phyloP scores from a whole-genome alignment of 2,113 vertebrate species.

The Mungos mungo region DNA sequence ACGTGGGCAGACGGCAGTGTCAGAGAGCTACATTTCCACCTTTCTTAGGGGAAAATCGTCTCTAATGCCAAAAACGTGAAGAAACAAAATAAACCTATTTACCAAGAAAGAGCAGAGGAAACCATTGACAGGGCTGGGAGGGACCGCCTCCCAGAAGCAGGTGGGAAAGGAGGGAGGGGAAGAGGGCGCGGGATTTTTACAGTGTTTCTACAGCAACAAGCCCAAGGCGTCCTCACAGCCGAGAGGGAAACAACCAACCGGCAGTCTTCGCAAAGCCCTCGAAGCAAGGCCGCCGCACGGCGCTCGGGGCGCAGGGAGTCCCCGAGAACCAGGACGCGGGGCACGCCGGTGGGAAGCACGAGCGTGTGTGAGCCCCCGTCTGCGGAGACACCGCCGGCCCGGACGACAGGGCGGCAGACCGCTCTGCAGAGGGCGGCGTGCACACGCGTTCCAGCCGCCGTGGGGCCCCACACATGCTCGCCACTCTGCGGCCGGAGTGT shows the following conservation, averaged over 20 bases:
- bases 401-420: too few species aligned
- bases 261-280: background rate
- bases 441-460: too few species aligned
- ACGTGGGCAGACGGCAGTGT: rapidly evolving
- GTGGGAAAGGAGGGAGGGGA: background rate
- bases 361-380: too few species aligned
- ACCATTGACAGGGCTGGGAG: background rate
- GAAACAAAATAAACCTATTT: too few species aligned
- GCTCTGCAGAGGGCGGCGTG: too few species aligned
- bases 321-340: too few species aligned
- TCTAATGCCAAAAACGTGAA: background rate
- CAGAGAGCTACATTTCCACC: background rate
- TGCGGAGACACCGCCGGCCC: too few species aligned
- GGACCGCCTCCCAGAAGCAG: background rate
- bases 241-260: background rate
- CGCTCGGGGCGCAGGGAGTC: too few species aligned
- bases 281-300: background rate
- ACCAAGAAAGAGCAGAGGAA: background rate
- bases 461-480: rapidly evolving
- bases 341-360: too few species aligned
- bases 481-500: too few species aligned
- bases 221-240: background rate
- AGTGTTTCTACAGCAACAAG: background rate
- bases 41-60: too few species aligned
- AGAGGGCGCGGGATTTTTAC: rapidly evolving